Evolutionary conservation across 2,113 vertebrate species (phyloP), one percentile per base, ranked within the genome.

Genomic region (Apodemus sylvaticus): DNA sequence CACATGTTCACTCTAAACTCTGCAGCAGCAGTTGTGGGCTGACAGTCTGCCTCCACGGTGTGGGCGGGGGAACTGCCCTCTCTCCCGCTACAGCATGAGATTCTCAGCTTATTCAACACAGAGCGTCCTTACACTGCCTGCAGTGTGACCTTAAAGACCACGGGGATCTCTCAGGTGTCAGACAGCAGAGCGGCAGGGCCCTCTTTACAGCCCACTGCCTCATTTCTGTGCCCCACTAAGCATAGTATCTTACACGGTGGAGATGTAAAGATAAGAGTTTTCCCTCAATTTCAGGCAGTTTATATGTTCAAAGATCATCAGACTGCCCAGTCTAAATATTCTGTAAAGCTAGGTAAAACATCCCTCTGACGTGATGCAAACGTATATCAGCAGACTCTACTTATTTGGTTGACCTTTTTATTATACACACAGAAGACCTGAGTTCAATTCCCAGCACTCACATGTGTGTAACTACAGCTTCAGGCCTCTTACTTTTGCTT

Each of bases 1-100:
- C 95, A 93, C 71, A 64, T 76, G n/a, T 79, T 78, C 53, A 60
- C 82, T 86, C 88, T 66, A 36, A 91, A 45, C 82, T 90, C 92
- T 94, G 45, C 42, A 81, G 87, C 74, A 62, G 92, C 51, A 48
- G 45, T 9, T 53, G 11, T 83, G 79, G 94, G 83, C 85, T 94
- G 90, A 79, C 95, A 76, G 64, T 34, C 83, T 83, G 51, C 87
- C 60, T 88, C 88, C 83, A 20, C 77, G 48, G 78, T 6, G 2
- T 0, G n/a, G 34, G 48, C 62, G 34, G 71, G 7, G 76, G 58
- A 86, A 76, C 48, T 42, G 76, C 20, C 70, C 42, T 58, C 85
- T 92, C 62, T 73, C 2, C 16, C 36, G 55, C 51, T 36, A 45
- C 39, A 78, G 77, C 34, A 73, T 53, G 83, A 42, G 53, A 66